Evolutionary conservation across 2,888 invertebrate genomes (phyloP).

Genomic region (Coelogynopora nodosa): DNA sequence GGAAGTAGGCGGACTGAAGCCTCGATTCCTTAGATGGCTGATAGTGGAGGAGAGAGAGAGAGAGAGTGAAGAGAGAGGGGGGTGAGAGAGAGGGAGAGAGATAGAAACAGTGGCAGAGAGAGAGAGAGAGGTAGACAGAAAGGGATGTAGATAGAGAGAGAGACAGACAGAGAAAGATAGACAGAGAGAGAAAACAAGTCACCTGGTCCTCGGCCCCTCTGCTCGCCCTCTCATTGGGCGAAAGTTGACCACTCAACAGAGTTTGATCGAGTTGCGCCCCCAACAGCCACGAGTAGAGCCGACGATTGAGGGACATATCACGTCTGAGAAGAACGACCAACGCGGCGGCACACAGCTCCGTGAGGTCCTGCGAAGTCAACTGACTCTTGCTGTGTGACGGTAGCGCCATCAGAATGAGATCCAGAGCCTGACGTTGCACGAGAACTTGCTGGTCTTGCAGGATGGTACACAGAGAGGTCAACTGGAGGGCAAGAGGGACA

Average conservation of each 20-base stretch:
- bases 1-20: conserved; percentile 36
- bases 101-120: too few species aligned
- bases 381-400: conserved; percentile 75
- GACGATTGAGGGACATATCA: conserved; percentile 82
- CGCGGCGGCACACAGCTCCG: conserved; percentile 70
- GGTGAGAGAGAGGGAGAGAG: not conserved
- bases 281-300: conserved; percentile 78
- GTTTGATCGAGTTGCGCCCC: conserved; percentile 62
- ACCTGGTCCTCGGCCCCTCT: not conserved
- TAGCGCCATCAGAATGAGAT: conserved; percentile 76
- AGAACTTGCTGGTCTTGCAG: conserved; percentile 76
- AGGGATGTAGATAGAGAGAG: too few species aligned
- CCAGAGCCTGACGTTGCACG: conserved; percentile 81
- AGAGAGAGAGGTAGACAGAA: too few species aligned
- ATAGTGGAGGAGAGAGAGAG: not conserved
- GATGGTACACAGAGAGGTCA: conserved; percentile 69
- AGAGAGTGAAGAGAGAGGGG: not conserved
- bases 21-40: not conserved
- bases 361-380: conserved; percentile 68
- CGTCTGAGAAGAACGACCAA: conserved; percentile 72
- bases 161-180: too few species aligned
- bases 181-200: too few species aligned
- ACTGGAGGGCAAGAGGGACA: conserved; percentile 15
- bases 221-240: not conserved
- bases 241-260: not conserved